phyloP scores from a whole-genome alignment of 2,888 invertebrate species.

The Oxycera nigricornis region DNA sequence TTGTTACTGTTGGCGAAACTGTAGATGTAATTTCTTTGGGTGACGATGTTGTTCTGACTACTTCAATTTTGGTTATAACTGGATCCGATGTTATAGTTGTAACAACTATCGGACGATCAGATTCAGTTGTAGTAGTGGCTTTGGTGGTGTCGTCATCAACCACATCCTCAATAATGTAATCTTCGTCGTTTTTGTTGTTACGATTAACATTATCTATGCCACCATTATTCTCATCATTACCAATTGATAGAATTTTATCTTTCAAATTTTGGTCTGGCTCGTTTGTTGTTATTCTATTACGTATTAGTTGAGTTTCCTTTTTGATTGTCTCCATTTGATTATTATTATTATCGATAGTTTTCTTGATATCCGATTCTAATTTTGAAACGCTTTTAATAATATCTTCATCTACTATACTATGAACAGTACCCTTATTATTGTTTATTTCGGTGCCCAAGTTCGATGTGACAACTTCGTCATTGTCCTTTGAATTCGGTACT shows the following conservation, averaged over 20 bases:
- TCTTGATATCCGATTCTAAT: conserved; percentile 61
- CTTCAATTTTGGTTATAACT: not conserved
- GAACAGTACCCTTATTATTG: conserved; percentile 26
- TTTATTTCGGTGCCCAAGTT: not conserved
- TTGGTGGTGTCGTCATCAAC: not conserved
- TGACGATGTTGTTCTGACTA: conserved; percentile 40
- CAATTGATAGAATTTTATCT: conserved; percentile 29
- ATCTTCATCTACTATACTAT: conserved; percentile 54
- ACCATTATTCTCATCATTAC: conserved; percentile 50
- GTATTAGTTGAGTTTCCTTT: conserved; percentile 27
- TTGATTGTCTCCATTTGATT: conserved; percentile 41
- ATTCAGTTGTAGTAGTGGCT: conserved; percentile 41
- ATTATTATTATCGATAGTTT: conserved; percentile 62
- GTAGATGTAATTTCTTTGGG: conserved; percentile 37
- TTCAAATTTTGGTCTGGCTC: conserved; percentile 2
- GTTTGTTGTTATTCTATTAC: conserved; percentile 15
- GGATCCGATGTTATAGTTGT: not conserved
- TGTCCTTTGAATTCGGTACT: conserved; percentile 39
- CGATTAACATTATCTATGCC: conserved; percentile 48
- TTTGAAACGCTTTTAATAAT: conserved; percentile 59
- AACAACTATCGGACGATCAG: conserved; percentile 39
- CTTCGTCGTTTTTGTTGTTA: conserved; percentile 40
- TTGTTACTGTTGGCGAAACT: conserved; percentile 36
- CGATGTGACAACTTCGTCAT: not conserved
- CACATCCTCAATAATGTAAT: conserved; percentile 46